phyloP scores from a whole-genome alignment of 2,888 invertebrate genomes.

The Dendrolimus houi region DNA sequence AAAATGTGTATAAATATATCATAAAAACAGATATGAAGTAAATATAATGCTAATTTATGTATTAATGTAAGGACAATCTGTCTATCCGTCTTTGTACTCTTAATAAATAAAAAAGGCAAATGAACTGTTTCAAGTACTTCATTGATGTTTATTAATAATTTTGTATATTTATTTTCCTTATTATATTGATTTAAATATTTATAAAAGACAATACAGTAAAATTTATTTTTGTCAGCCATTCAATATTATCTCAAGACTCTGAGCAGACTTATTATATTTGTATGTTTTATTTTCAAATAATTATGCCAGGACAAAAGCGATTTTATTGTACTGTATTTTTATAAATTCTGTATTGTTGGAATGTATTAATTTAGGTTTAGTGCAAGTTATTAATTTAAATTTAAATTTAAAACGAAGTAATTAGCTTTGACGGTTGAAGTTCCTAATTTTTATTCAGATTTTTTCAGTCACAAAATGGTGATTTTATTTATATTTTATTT shows the following conservation, averaged over 20 bases:
- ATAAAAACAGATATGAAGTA: constrained; percentile 23
- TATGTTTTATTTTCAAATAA: too few species aligned
- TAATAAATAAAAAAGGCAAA: background rate
- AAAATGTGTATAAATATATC: constrained; percentile 30
- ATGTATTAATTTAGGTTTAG: too few species aligned
- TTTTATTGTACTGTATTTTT: too few species aligned
- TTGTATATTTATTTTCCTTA: background rate
- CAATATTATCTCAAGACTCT: too few species aligned
- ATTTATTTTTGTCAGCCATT: background rate
- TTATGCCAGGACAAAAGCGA: too few species aligned
- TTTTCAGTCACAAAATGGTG: constrained; percentile 3
- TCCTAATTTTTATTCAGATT: constrained; percentile 23
- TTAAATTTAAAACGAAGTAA: constrained; percentile 9
- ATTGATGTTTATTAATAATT: background rate
- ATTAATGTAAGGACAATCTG: constrained; percentile 27
- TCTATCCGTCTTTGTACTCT: constrained; percentile 14
- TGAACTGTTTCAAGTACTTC: background rate
- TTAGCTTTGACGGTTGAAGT: constrained; percentile 34
- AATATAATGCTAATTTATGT: constrained; percentile 36
- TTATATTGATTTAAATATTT: background rate
- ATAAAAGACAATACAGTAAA: background rate
- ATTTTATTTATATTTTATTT: background rate
- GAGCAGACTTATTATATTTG: too few species aligned
- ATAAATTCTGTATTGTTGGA: too few species aligned
- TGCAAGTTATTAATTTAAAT: too few species aligned